Evolutionary conservation across 2,113 vertebrate species (phyloP).

Genomic region (Tachycineta bicolor): DNA sequence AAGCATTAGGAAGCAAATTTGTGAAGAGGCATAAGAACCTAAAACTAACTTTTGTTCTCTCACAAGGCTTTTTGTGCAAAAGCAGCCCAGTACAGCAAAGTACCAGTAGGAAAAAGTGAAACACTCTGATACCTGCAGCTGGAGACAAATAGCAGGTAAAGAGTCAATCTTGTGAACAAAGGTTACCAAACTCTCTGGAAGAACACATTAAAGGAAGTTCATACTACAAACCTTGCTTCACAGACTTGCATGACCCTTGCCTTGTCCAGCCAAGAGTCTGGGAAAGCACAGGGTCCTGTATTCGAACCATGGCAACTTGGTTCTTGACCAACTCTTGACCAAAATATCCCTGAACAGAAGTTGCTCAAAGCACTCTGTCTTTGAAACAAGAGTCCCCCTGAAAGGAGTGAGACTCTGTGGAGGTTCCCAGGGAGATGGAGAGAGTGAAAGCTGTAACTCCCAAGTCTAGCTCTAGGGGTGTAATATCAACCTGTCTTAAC

Average conservation of each 20-base stretch:
- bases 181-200: background rate
- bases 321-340: background rate
- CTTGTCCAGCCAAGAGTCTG: background rate
- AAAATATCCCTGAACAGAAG: background rate
- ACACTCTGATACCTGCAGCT: background rate
- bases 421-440: background rate
- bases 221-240: background rate
- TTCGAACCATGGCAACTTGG: background rate
- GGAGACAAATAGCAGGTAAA: background rate
- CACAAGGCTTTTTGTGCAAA: background rate
- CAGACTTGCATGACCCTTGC: background rate
- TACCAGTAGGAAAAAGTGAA: background rate
- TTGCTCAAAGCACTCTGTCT: background rate
- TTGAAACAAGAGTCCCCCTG: background rate
- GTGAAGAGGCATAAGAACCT: background rate
- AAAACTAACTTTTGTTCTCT: background rate
- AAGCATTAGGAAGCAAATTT: background rate
- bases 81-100: background rate
- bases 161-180: background rate
- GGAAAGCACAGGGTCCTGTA: background rate
- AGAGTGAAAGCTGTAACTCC: background rate
- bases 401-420: accelerated
- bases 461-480: background rate
- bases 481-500: background rate
- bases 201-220: background rate